A percentile compares a stretch with the other conserved stretches of the same genome.
phyloP scores from a whole-genome alignment of 1,140 invertebrate species.

The Pectinophora gossypiella region DNA sequence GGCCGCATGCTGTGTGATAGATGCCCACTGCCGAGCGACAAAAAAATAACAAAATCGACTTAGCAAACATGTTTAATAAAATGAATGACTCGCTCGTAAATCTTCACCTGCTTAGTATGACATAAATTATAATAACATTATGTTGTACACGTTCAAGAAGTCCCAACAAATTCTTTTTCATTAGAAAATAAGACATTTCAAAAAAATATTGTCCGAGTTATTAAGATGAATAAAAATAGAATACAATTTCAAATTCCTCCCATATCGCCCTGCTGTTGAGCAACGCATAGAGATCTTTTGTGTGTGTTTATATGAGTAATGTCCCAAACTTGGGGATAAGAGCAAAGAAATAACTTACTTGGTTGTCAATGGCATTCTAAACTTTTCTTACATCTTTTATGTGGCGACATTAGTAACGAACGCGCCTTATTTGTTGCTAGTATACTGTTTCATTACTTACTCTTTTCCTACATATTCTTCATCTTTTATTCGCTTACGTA shows the following conservation, averaged over 20 bases:
- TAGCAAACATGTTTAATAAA: conserved; percentile 54
- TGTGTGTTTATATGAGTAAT: conserved; percentile 47
- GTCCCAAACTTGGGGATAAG: too few species aligned
- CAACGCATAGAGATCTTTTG: conserved; percentile 35
- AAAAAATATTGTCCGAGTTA: conserved; percentile 58
- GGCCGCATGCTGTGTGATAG: conserved; percentile 68
- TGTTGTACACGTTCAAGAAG: conserved; percentile 66
- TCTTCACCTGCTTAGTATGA: conserved; percentile 73
- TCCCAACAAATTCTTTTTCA: conserved; percentile 68
- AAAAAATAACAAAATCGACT: conserved; percentile 66
- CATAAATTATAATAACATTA: conserved; percentile 75
- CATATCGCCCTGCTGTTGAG: conserved; percentile 41
- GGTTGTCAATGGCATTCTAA: too few species aligned
- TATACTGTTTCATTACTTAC: too few species aligned
- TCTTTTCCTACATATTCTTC: too few species aligned
- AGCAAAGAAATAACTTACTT: too few species aligned
- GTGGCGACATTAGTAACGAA: too few species aligned
- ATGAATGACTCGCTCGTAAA: conserved; percentile 59
- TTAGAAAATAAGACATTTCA: conserved; percentile 63
- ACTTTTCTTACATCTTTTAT: too few species aligned
- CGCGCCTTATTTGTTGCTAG: too few species aligned
- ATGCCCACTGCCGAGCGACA: conserved; percentile 50
- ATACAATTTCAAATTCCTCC: conserved; percentile 44
- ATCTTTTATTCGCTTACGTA: too few species aligned
- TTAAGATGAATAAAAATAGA: conserved; percentile 49